Evolutionary conservation across 2,113 vertebrate genomes (phyloP).

Genomic region (Aramus guarauna): DNA sequence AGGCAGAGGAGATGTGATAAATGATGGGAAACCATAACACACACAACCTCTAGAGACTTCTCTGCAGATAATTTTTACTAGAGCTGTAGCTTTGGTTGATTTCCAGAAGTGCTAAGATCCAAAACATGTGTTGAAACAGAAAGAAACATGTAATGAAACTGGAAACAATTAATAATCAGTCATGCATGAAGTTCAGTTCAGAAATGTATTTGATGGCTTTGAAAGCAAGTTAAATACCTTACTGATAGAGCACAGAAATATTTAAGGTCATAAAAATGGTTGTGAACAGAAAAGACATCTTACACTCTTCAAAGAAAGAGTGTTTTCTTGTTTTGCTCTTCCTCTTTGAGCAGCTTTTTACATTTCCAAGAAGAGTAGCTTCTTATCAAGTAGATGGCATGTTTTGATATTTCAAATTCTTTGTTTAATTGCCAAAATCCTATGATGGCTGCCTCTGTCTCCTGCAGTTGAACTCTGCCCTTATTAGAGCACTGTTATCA

Average conservation of each 20-base stretch:
- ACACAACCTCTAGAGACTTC: neutral
- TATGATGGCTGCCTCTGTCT: neutral
- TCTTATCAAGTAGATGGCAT: neutral
- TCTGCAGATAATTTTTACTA: neutral
- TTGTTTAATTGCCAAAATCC: neutral
- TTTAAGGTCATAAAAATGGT: neutral
- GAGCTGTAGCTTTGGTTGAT: neutral
- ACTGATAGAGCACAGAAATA: neutral
- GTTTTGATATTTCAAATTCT: neutral
- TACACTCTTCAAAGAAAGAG: neutral
- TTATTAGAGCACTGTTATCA: neutral
- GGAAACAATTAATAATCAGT: neutral
- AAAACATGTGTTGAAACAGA: conserved; percentile 23
- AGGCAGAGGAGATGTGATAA: neutral
- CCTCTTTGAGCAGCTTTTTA: neutral
- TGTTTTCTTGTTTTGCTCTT: neutral
- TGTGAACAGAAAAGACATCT: neutral
- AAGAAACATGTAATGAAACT: neutral
- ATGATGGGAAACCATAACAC: neutral
- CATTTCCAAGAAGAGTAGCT: neutral
- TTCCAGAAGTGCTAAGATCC: neutral
- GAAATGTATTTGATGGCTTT: neutral
- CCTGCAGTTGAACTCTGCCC: conserved; percentile 2
- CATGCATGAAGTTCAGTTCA: neutral
- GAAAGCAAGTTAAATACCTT: neutral